Evolutionary conservation across 2,888 invertebrate species (phyloP).

Genomic region (Oxyscelio sp.): DNA sequence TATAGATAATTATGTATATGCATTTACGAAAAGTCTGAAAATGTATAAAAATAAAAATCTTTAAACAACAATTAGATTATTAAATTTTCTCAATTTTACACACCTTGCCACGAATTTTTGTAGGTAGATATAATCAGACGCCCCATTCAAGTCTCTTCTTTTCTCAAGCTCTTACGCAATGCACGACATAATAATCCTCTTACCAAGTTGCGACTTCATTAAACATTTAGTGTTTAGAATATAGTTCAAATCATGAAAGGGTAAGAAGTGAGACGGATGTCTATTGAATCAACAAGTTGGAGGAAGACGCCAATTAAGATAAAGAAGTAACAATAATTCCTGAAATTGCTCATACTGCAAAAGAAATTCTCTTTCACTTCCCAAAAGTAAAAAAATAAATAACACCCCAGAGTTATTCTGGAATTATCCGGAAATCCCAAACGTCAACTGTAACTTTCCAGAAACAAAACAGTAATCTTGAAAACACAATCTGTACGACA

Average conservation of each 20-base stretch:
- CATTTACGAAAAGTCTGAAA: too few relatives aligned
- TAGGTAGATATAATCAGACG: conserved; percentile 38
- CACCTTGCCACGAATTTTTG: conserved; percentile 25
- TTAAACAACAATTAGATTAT: conserved; percentile 25
- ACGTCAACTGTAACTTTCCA: conserved; percentile 30
- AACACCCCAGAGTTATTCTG: too few relatives aligned
- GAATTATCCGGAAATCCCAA: too few relatives aligned
- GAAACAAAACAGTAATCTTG: conserved; percentile 43
- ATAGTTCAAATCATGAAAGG: conserved; percentile 62
- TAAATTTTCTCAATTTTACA: conserved; percentile 11
- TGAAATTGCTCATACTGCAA: background rate
- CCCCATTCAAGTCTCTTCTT: conserved; percentile 45
- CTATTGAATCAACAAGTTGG: background rate
- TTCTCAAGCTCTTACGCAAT: conserved; percentile 53
- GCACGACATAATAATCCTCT: conserved; percentile 82
- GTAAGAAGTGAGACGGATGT: conserved; percentile 2
- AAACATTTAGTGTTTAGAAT: conserved; percentile 82
- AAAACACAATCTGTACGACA: conserved; percentile 9
- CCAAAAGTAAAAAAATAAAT: too few relatives aligned
- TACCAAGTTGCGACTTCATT: conserved; percentile 82
- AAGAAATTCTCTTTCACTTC: background rate
- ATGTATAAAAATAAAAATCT: too few relatives aligned
- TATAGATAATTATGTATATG: too few relatives aligned
- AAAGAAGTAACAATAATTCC: background rate
- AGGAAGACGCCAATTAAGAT: background rate